Evolutionary conservation across 2,888 invertebrate genomes (phyloP).

Genomic region (Bibio marci): DNA sequence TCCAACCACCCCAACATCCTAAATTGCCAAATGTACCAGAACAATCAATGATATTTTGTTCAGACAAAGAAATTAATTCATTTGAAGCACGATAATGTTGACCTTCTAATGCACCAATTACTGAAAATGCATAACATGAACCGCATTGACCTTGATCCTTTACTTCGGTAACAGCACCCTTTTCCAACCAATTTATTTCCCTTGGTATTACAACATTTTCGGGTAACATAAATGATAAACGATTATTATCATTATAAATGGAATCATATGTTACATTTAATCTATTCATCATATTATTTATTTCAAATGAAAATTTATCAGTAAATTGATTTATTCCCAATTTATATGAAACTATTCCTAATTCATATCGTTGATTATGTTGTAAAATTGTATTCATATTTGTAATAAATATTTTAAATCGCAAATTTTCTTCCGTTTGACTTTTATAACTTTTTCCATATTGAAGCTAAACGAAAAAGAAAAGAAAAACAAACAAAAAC

Average conservation of each 20-base stretch:
- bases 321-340: constrained; percentile 66
- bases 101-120: constrained; percentile 82
- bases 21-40: constrained; percentile 68
- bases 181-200: constrained; percentile 64
- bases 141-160: constrained; percentile 78
- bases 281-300: constrained; percentile 46
- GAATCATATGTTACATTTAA: constrained; percentile 33
- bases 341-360: constrained; percentile 46
- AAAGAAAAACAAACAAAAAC: constrained; percentile 9
- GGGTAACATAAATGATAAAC: constrained; percentile 22
- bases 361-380: constrained; percentile 59
- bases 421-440: constrained; percentile 62
- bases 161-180: constrained; percentile 72
- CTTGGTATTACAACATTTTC: constrained; percentile 48
- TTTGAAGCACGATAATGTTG: constrained; percentile 76
- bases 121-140: constrained; percentile 86
- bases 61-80: constrained; percentile 67
- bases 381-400: constrained; percentile 69
- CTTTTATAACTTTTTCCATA: constrained; percentile 50
- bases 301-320: constrained; percentile 76
- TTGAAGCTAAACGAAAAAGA: constrained; percentile 40
- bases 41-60: constrained; percentile 86
- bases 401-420: constrained; percentile 78
- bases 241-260: no score
- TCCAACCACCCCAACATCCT: constrained; percentile 64